Evolutionary conservation across 2,888 invertebrate genomes (phyloP), one percentile per base, ranked within the genome.

Genomic region (Ethmia dodecea): DNA sequence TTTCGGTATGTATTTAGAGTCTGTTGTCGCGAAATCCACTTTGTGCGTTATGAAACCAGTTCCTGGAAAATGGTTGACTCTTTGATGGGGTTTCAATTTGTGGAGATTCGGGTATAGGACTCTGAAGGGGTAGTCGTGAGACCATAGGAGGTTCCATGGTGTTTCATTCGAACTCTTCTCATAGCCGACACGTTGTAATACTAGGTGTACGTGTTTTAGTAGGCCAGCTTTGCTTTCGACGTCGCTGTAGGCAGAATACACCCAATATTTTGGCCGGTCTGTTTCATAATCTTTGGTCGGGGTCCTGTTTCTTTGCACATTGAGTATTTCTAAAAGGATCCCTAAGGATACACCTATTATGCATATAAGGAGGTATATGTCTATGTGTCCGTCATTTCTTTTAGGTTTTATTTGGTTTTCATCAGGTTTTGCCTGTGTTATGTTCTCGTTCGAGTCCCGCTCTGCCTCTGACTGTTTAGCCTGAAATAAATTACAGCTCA

Each of bases 21-120:
- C 74, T 0, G 94, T 90, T 3, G 93, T 94, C 0, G 96, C 96
- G 33, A 99, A 86, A 60, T 93, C 93, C 0, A 81, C 95, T 88
- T 99, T 99, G 61, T 95, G 96, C 0, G 97, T 97, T 32, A 98
- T 91, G 62, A 89, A 96, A 0, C 98, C 98, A 27, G 94, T 94
- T 0, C 98, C 98, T 0, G 98, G 98, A 54, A 97, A 93, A 65
- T 98, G 97, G 65, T 99, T 99, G 0, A 98, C 92, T 68, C 88
- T 91, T 66, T 97, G 96, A 63, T 93, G 86, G 0, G 89, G 76
- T 49, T 90, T 88, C 6, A 97, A 71, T 41, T 86, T 86, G 38
- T 83, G 88, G n/a, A 86, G 37, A 35, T 81, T 73, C 0, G 79
- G 60, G 33, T 86, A 86, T 6, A 94, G 63, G 0, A 65, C 70